A percentile compares a stretch with the other conserved stretches of the same genome.
These are phyloP conservation scores for Zaprionus vittiger DNA, from an alignment of 1,140 invertebrate genomes.

Conservation along the genomic window DNA sequence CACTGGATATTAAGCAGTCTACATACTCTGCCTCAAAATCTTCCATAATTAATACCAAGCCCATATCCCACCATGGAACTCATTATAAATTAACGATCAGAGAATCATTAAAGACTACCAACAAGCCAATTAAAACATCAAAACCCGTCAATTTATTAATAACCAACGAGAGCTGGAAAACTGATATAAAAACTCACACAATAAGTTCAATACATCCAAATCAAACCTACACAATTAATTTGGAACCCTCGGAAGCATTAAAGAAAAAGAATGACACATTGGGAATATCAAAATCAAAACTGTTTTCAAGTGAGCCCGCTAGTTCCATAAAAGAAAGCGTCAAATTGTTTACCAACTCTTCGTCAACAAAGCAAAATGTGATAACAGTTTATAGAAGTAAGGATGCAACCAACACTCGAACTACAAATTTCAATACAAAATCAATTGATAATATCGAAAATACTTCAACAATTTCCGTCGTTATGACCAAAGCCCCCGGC, in stretches of 20 bases:
- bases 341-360: neutral
- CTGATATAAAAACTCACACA: neutral
- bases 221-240: neutral
- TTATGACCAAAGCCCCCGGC: conserved; percentile 12
- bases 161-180: neutral
- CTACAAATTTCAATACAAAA: neutral
- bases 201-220: neutral
- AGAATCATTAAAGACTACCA: neutral
- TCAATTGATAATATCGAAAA: neutral
- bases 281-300: neutral
- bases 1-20: neutral
- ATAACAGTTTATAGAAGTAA: neutral
- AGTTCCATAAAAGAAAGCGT: neutral
- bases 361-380: neutral
- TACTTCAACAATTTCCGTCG: conserved; percentile 24
- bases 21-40: neutral
- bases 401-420: neutral
- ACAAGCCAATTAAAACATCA: neutral
- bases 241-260: conserved; percentile 18
- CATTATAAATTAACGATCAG: neutral
- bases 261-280: neutral
- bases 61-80: neutral
- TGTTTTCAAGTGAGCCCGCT: neutral
- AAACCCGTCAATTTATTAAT: neutral
- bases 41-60: conserved; percentile 5